Conservation (phyloP, 1,140 invertebrate genomes). For the Cyrtorhinus lividipennis region DNA sequence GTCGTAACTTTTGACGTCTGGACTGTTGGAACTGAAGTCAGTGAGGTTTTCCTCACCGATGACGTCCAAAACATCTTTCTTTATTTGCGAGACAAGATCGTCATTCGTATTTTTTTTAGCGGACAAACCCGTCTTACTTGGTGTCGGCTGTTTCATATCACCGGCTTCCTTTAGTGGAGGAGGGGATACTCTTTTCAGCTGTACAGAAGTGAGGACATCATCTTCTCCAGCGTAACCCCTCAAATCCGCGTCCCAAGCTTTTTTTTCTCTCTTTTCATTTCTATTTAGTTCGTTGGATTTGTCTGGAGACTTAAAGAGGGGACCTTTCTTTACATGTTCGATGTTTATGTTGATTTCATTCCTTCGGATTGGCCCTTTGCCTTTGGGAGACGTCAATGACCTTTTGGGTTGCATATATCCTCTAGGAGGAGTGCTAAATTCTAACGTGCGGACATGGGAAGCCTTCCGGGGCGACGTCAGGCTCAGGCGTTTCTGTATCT, state of each 20-base stretch:
- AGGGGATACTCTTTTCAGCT: conserved; percentile 1
- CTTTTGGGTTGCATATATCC: not conserved
- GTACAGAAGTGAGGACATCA: conserved; percentile 13
- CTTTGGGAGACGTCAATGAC: conserved; percentile 16
- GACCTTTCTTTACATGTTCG: not conserved
- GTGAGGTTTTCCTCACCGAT: conserved; percentile 12
- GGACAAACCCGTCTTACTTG: not conserved
- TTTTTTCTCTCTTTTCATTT: conserved; percentile 5
- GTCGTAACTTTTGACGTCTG: not conserved
- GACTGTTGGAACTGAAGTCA: not conserved
- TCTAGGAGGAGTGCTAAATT: conserved; percentile 18
- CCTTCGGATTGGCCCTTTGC: not conserved
- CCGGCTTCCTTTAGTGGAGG: not conserved
- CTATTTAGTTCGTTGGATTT: too few relatives aligned
- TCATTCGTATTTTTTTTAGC: conserved; percentile 4
- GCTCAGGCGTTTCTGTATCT: not conserved
- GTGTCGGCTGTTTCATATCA: not conserved
- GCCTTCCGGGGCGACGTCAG: conserved; percentile 16
- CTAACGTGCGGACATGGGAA: conserved; percentile 13
- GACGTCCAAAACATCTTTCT: conserved; percentile 17
- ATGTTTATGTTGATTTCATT: not conserved
- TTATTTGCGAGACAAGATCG: conserved; percentile 12
- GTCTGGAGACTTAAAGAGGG: conserved; percentile 10
- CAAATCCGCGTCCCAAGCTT: conserved; percentile 17
- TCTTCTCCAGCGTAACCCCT: not conserved